Percentiles rank a stretch among this genome's conserved stretches.
Conservation (phyloP, 2,888 invertebrate species). For the Drosophila merina region DNA sequence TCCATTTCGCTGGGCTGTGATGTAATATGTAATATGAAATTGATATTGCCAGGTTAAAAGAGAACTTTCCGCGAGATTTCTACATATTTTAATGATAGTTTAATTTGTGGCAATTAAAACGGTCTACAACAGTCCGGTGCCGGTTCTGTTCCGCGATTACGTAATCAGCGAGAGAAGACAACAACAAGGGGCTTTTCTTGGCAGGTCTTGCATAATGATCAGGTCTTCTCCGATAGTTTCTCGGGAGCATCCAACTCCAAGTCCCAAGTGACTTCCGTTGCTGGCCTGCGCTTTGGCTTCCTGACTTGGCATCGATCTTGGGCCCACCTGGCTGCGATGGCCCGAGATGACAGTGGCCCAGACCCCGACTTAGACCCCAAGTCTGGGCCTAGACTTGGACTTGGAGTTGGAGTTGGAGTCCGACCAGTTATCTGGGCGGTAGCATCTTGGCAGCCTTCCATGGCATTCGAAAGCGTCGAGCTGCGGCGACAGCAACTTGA, state of each 20-base stretch:
- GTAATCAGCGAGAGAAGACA: conserved; percentile 54
- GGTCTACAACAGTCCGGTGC: conserved; percentile 41
- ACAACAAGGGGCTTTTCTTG: conserved; percentile 45
- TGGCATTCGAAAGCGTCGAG: conserved; percentile 39
- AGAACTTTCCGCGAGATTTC: conserved; percentile 35
- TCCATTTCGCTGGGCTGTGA: conserved; percentile 43
- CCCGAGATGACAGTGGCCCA: conserved; percentile 22
- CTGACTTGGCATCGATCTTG: conserved; percentile 57
- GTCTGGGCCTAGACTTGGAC: conserved; percentile 2
- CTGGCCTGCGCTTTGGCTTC: conserved; percentile 55
- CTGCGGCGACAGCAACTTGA: conserved; percentile 45
- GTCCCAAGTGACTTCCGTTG: conserved; percentile 65
- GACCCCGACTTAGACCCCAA: conserved; percentile 1
- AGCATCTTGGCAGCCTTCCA: conserved; percentile 43
- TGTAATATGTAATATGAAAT: conserved; percentile 57
- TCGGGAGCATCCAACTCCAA: conserved; percentile 11
- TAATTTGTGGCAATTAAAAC: conserved; percentile 75
- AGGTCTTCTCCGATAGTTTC: conserved; percentile 10
- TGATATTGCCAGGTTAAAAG: conserved; percentile 44
- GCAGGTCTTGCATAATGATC: conserved; percentile 41
- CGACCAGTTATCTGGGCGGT: conserved; percentile 32
- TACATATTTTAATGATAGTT: conserved; percentile 72
- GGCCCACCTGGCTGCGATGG: conserved; percentile 56
- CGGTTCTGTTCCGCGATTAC: conserved; percentile 50
- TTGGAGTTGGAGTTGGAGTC: neutral